Conservation (phyloP, 2,888 invertebrate genomes). For the Rhamnusium bicolor region DNA sequence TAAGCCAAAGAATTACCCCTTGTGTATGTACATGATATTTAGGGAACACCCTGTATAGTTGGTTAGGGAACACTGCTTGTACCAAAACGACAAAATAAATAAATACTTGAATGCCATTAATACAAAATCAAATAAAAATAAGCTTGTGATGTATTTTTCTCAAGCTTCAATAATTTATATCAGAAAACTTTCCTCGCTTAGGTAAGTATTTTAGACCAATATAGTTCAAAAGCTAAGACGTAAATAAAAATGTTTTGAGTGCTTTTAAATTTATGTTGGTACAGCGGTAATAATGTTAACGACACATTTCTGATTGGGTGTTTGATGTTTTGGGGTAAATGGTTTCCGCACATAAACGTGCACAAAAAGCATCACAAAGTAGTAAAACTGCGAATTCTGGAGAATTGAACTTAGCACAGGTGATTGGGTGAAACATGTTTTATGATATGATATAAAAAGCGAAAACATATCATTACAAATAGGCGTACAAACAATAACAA, state of each 20-base stretch:
- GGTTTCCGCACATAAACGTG: constrained; percentile 5
- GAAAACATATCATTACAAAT: too few species aligned
- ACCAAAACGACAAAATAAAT: neutral
- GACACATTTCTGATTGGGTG: constrained; percentile 19
- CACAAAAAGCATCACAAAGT: constrained; percentile 10
- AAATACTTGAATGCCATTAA: neutral
- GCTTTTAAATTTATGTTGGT: constrained; percentile 6
- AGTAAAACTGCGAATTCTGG: neutral
- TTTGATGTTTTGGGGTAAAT: constrained; percentile 9
- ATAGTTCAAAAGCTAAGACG: neutral
- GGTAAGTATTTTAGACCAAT: neutral
- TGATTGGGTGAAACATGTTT: neutral
- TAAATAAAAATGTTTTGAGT: constrained; percentile 11
- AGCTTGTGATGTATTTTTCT: neutral
- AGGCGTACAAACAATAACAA: too few species aligned
- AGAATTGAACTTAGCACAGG: neutral
- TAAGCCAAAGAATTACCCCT: too few species aligned
- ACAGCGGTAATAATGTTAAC: constrained; percentile 10
- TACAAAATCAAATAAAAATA: neutral
- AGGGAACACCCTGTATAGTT: neutral
- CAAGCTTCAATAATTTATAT: neutral
- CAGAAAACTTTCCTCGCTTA: neutral
- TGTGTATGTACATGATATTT: too few species aligned
- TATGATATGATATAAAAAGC: too few species aligned
- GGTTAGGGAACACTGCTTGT: neutral